phyloP scores from a whole-genome alignment of 2,113 vertebrate species.

The Corvus moneduloides region DNA sequence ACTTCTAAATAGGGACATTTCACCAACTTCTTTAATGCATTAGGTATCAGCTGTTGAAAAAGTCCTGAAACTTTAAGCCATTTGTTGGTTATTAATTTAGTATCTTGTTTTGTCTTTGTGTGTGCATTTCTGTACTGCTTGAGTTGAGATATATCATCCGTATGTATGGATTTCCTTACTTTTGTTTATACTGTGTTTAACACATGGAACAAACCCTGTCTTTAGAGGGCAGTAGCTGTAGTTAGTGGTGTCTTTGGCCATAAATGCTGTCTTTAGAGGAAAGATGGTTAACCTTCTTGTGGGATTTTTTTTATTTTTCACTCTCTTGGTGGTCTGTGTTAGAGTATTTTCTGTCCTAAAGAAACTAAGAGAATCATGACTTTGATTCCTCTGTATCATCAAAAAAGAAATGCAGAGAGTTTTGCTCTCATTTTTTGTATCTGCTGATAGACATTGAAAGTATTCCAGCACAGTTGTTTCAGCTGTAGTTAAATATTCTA shows the following conservation, averaged over 20 bases:
- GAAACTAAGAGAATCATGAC: neutral
- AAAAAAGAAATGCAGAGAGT: neutral
- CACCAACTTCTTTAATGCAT: neutral
- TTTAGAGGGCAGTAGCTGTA: neutral
- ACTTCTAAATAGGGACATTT: neutral
- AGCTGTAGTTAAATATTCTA: neutral
- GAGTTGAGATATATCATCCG: neutral
- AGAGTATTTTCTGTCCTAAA: neutral
- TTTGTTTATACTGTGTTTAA: conserved; percentile 13
- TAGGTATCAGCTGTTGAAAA: neutral
- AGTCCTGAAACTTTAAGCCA: neutral
- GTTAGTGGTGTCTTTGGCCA: conserved; percentile 43
- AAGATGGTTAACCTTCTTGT: conserved; percentile 32
- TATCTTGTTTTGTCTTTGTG: neutral
- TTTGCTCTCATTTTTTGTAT: neutral
- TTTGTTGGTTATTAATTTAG: neutral
- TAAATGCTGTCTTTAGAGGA: conserved; percentile 25
- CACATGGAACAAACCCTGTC: neutral
- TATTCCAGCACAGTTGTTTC: neutral
- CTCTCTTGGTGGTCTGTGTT: neutral
- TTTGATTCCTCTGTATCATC: neutral
- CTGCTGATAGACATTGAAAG: neutral
- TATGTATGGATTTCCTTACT: neutral
- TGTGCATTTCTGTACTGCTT: neutral
- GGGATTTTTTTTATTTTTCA: neutral